Conservation (phyloP, 2,113 vertebrate genomes). For the Mobula hypostoma region DNA sequence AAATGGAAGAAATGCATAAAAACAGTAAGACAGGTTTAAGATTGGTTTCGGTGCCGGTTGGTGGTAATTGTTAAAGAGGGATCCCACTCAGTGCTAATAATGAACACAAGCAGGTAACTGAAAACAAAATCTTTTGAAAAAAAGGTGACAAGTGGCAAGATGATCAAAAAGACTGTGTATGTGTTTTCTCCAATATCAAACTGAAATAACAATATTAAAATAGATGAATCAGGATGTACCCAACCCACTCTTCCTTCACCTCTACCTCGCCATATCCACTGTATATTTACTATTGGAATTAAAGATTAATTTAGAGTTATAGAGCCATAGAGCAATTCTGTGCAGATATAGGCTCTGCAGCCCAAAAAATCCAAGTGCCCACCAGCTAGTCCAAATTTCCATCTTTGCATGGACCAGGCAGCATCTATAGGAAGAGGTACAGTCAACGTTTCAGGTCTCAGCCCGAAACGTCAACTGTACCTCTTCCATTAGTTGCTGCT, state of each 20-base stretch:
- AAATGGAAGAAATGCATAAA: background rate
- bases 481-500: too few relatives aligned
- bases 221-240: background rate
- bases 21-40: background rate
- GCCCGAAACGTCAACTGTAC: too few relatives aligned
- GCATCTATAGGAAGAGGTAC: too few relatives aligned
- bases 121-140: constrained; percentile 20
- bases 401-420: too few relatives aligned
- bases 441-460: too few relatives aligned
- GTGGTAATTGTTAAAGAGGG: background rate
- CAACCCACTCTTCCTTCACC: background rate
- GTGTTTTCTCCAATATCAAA: background rate
- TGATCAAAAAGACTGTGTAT: background rate
- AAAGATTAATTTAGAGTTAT: background rate
- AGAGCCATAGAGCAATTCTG: too few relatives aligned
- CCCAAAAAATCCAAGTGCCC: too few relatives aligned
- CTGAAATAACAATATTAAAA: background rate
- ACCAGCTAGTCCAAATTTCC: too few relatives aligned
- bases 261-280: background rate
- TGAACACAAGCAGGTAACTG: background rate
- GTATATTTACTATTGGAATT: background rate
- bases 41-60: background rate
- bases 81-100: constrained; percentile 4
- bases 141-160: background rate
- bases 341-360: too few relatives aligned